A percentile compares a stretch with the other conserved stretches of the same genome.
These are phyloP conservation scores for Danionella dracula DNA, from an alignment of 2,797 vertebrate genomes.

Conservation along the genomic window DNA sequence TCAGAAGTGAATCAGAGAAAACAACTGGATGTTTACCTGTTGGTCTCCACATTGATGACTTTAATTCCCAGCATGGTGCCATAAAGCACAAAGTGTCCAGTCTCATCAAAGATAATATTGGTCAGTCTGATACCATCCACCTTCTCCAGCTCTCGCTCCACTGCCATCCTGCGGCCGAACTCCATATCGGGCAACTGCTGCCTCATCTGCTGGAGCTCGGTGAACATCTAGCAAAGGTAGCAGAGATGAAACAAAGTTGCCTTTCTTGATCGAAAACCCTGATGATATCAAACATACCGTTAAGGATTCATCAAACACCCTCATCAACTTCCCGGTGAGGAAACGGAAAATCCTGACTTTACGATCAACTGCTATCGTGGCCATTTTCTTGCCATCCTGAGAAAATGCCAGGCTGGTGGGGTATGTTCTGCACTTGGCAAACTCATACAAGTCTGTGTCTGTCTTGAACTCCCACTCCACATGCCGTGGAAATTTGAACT, in stretches of 20 bases:
- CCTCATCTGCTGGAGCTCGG: constrained; percentile 96
- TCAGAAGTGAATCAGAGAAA: too few relatives aligned
- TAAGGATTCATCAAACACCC: constrained; percentile 94
- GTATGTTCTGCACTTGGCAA: constrained; percentile 92
- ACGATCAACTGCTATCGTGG: constrained; percentile 90
- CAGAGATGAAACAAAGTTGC: too few relatives aligned
- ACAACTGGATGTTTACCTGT: constrained; percentile 81
- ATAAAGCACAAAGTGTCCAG: constrained; percentile 95
- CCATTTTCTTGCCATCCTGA: constrained; percentile 91
- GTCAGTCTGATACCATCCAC: constrained; percentile 89
- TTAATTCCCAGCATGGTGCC: constrained; percentile 99
- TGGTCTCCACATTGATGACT: constrained; percentile 97
- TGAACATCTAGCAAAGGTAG: too few relatives aligned
- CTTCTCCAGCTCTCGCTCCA: constrained; percentile 93
- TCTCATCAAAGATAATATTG: constrained; percentile 97
- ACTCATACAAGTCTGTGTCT: constrained; percentile 96
- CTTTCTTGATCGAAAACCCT: too few relatives aligned
- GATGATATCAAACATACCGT: constrained; percentile 81
- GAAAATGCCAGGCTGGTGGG: constrained; percentile 90
- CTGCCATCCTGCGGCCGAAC: constrained; percentile 95
- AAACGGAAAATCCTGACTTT: constrained; percentile 97
- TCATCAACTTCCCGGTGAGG: constrained; percentile 91
- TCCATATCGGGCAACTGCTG: constrained; percentile 98
- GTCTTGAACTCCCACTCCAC: constrained; percentile 95
- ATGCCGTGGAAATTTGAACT: constrained; percentile 89